Base-by-base conservation (phyloP, 1,140 invertebrate species). In the Asbolus verrucosus region DNA sequence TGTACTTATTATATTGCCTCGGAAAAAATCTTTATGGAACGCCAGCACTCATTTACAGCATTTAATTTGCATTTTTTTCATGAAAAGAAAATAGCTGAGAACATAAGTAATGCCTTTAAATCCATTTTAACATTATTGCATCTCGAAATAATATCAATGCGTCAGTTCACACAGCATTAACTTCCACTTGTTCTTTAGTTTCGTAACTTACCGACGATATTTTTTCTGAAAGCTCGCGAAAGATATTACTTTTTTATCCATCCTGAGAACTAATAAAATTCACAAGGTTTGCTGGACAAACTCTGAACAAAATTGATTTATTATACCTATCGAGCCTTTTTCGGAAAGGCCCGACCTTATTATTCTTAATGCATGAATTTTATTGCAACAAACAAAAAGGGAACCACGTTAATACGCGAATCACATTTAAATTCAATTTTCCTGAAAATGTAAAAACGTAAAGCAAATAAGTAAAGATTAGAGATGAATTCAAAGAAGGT, bases 1-100 rank as follows among this genome's bases (percentile, higher is more conserved):
- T 39, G 60, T 38, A 38, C 15, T 63, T 36, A 36, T 39, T 41
- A 41, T 41, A 38, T 63, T 15, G 39, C 61, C 15, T 15, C 31
- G 33, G n/a, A 62, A 38, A 63, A 63, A 63, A 39, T 39, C 33
- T 39, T 41, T 27, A 63, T 38, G 9, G 18, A 13, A 54, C 19
- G 46, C 46, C 21, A 8, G 43, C 43, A 41, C 61, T 38, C 61
- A 63, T 63, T 63, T 63, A 41, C 61, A 30, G 39, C 61, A 13
- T 41, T 63, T 63, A 63, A 63, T 63, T 63, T 63, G 61, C 61
- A 36, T 27, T 63, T 41, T 41, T 63, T 41, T 14, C 5, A 6
- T 16, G 33, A 11, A 62, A n/a, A 62, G 19, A 33, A 62, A 38
- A 31, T 19, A 13, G 8, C 54, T 62, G 0, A 39, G 31, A 14